These are phyloP conservation scores for Thymelicus sylvestris DNA, from an alignment of 2,888 invertebrate genomes.

Conservation along the genomic window DNA sequence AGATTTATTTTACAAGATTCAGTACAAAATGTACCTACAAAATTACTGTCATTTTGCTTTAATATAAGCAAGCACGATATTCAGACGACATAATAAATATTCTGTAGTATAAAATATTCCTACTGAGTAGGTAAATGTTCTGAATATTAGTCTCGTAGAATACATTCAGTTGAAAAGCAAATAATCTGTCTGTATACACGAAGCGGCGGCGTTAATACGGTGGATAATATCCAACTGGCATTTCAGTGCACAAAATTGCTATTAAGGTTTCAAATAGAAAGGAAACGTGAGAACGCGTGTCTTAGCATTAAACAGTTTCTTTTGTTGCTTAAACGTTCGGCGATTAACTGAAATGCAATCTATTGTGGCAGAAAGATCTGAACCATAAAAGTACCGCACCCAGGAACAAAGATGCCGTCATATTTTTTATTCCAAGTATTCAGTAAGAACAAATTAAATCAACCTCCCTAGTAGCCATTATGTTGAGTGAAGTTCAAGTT, in stretches of 20 bases:
- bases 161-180: conserved; percentile 27
- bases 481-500: conserved; percentile 37
- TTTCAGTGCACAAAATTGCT: conserved; percentile 51
- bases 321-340: conserved; percentile 71
- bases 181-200: conserved; percentile 34
- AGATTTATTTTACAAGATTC: conserved; percentile 16
- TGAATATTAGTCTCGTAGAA: conserved; percentile 15
- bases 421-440: conserved; percentile 41
- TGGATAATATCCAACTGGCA: conserved; percentile 53
- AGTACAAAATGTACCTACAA: background rate
- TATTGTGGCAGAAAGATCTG: conserved; percentile 59
- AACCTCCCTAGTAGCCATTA: conserved; percentile 40
- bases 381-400: conserved; percentile 52
- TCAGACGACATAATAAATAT: conserved; percentile 1
- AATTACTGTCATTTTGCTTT: conserved; percentile 1
- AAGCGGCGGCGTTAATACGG: conserved; percentile 49
- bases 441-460: conserved; percentile 29
- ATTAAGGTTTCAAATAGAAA: conserved; percentile 59
- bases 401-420: conserved; percentile 41
- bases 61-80: conserved; percentile 5
- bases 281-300: conserved; percentile 72
- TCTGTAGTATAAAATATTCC: conserved; percentile 3
- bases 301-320: conserved; percentile 77
- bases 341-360: conserved; percentile 64
- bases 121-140: background rate